Evolutionary conservation across 1,140 invertebrate genomes (phyloP).

Genomic region (Notospermus geniculatus): DNA sequence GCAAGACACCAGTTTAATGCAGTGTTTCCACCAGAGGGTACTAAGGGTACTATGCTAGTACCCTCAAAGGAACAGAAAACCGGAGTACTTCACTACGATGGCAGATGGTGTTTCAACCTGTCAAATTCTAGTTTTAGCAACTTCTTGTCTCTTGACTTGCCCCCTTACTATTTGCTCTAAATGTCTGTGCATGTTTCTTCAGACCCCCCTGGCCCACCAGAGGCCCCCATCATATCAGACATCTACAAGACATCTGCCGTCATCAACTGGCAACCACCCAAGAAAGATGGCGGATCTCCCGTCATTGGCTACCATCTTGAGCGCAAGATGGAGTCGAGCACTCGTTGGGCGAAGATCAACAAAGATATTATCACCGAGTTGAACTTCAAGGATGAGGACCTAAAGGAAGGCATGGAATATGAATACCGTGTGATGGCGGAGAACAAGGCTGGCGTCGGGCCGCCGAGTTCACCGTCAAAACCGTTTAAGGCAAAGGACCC

Average conservation of each 20-base stretch:
- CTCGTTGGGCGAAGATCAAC: constrained; percentile 89
- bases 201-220: constrained; percentile 83
- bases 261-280: constrained; percentile 73
- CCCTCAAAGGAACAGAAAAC: constrained; percentile 72
- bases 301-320: constrained; percentile 84
- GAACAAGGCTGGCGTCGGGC: constrained; percentile 89
- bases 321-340: not conserved
- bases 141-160: too few relatives aligned
- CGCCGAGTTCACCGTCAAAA: constrained; percentile 87
- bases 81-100: too few relatives aligned
- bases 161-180: too few relatives aligned
- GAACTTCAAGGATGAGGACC: constrained; percentile 77
- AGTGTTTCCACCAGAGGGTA: too few relatives aligned
- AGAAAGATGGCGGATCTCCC: constrained; percentile 80
- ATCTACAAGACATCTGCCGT: constrained; percentile 64
- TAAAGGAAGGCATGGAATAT: constrained; percentile 86
- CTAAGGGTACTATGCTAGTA: too few relatives aligned
- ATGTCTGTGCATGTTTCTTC: too few relatives aligned
- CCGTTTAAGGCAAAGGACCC: constrained; percentile 88
- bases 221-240: constrained; percentile 89
- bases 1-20: too few relatives aligned
- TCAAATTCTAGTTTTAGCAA: too few relatives aligned
- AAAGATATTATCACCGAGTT: constrained; percentile 74
- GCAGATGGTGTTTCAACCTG: too few relatives aligned
- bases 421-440: constrained; percentile 93